phyloP scores from a whole-genome alignment of 2,888 invertebrate genomes.

The Cerceris ruficornis region DNA sequence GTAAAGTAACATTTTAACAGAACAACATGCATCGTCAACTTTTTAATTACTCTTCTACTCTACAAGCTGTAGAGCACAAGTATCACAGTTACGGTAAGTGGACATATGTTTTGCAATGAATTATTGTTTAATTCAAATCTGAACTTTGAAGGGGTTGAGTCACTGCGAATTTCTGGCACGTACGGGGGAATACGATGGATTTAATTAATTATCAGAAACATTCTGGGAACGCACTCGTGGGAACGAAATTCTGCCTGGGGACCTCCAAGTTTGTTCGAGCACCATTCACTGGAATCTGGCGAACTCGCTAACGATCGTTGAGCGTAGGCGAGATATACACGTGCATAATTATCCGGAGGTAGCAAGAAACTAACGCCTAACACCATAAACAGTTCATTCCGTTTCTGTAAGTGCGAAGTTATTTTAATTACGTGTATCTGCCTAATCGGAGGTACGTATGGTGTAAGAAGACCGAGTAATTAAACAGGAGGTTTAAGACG shows the following conservation, averaged over 20 bases:
- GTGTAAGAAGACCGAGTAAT: neutral
- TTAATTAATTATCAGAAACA: conserved; percentile 27
- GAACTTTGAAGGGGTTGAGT: neutral
- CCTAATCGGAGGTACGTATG: neutral
- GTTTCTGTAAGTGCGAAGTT: neutral
- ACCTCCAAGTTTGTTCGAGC: neutral
- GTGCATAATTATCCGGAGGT: conserved; percentile 60
- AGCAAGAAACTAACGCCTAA: conserved; percentile 37
- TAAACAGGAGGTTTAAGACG: no score
- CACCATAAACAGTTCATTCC: neutral
- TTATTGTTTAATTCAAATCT: neutral
- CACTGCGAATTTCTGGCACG: neutral
- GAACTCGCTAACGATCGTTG: conserved; percentile 26
- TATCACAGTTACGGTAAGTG: no score
- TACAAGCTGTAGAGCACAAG: no score
- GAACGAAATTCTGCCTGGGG: conserved; percentile 14
- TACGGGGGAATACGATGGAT: neutral
- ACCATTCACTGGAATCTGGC: conserved; percentile 7
- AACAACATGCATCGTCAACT: no score
- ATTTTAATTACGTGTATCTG: neutral
- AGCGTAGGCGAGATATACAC: conserved; percentile 61
- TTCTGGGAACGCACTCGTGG: conserved; percentile 5
- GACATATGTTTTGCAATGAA: no score
- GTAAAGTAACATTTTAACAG: no score
- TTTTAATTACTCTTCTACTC: no score